Conservation (phyloP, 1,140 invertebrate genomes). For the Gonatopus flavifemur region DNA sequence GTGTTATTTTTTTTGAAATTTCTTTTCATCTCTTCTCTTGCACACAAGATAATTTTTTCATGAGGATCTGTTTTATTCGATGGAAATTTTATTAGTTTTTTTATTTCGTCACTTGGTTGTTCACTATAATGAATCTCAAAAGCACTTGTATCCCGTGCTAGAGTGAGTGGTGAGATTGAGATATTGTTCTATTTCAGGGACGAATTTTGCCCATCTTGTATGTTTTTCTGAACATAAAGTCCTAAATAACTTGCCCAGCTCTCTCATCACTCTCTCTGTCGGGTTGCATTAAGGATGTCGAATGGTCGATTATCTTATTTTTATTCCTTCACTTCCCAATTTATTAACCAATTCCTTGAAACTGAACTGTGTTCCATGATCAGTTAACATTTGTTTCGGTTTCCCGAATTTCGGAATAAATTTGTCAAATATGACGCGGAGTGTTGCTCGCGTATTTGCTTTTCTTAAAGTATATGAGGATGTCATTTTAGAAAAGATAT, state of each 20-base stretch:
- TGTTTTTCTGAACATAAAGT: conserved; percentile 25
- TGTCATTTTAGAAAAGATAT: conserved; percentile 32
- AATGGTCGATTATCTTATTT: conserved; percentile 29
- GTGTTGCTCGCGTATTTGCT: conserved; percentile 26
- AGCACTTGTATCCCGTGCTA: conserved; percentile 39
- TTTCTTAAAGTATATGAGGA: conserved; percentile 33
- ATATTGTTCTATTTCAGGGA: conserved; percentile 30
- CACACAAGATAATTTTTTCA: not conserved
- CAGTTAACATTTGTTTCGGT: conserved; percentile 17
- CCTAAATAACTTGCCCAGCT: too few relatives aligned
- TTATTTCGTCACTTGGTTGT: conserved; percentile 16
- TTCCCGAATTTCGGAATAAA: conserved; percentile 29
- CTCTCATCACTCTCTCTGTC: too few relatives aligned
- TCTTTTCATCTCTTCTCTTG: not conserved
- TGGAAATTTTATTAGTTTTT: conserved; percentile 12
- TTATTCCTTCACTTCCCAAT: conserved; percentile 21
- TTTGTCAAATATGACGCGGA: conserved; percentile 19
- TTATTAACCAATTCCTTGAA: conserved; percentile 19
- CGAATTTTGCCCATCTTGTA: conserved; percentile 16
- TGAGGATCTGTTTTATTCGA: not conserved
- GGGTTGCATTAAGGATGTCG: conserved; percentile 37
- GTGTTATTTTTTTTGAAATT: too few relatives aligned
- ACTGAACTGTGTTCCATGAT: conserved; percentile 31
- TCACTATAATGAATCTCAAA: conserved; percentile 40
- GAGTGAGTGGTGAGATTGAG: conserved; percentile 44